These are phyloP conservation scores for Mormoops blainvillei DNA, from an alignment of 2,113 vertebrate genomes.

Conservation along the genomic window DNA sequence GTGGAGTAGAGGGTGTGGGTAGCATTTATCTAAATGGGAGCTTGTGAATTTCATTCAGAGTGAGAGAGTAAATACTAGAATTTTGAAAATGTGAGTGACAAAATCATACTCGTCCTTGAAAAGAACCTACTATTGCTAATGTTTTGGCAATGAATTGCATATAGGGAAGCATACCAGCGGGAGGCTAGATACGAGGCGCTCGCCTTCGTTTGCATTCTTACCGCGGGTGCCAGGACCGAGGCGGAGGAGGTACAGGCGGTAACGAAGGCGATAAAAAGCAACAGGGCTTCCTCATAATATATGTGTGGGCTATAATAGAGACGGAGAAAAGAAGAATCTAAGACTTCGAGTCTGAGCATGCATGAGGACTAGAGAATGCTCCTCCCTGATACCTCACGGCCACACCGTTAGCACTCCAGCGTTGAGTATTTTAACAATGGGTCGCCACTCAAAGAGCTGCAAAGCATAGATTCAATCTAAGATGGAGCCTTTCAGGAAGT, in stretches of 20 bases:
- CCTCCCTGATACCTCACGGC: background rate
- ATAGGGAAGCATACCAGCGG: background rate
- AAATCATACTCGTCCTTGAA: background rate
- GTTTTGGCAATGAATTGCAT: background rate
- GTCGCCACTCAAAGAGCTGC: background rate
- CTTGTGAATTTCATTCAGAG: background rate
- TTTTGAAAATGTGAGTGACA: background rate
- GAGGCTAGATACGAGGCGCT: accelerated
- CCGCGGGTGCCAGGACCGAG: background rate
- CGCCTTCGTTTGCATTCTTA: background rate
- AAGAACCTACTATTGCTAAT: background rate
- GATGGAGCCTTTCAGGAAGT: background rate
- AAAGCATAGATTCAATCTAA: background rate
- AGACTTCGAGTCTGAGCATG: background rate
- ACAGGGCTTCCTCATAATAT: background rate
- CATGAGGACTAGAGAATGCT: background rate
- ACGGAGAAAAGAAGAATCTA: background rate
- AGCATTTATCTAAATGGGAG: background rate
- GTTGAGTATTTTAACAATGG: background rate
- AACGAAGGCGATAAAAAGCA: background rate
- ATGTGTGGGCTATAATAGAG: background rate
- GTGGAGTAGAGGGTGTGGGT: background rate
- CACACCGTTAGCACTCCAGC: background rate
- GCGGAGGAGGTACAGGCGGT: background rate
- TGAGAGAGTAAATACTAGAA: background rate